These are phyloP conservation scores for Hemithea aestivaria DNA, from an alignment of 2,888 invertebrate species.

Conservation along the genomic window DNA sequence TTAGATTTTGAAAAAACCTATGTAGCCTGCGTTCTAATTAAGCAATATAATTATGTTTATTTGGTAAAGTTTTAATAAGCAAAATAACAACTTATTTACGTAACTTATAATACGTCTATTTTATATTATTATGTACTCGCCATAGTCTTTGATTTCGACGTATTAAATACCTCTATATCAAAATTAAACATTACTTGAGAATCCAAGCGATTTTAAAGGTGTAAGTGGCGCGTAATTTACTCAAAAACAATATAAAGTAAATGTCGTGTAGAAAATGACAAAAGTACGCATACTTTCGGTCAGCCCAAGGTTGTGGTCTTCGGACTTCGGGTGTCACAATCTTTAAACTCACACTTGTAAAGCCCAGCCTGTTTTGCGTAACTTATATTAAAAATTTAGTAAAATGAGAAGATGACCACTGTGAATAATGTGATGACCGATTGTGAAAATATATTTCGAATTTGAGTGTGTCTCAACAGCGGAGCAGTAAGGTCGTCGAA, in stretches of 20 bases:
- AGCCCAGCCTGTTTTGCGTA: conserved; percentile 42
- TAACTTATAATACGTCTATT: too few species aligned
- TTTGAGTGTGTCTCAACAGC: conserved; percentile 25
- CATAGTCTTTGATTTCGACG: too few species aligned
- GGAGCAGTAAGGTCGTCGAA: conserved; percentile 15
- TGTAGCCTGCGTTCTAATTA: too few species aligned
- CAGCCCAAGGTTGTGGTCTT: conserved; percentile 41
- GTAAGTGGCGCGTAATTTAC: too few species aligned
- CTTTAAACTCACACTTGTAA: conserved; percentile 37
- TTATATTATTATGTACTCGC: too few species aligned
- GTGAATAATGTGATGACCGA: conserved; percentile 34
- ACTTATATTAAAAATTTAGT: conserved; percentile 37
- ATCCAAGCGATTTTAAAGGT: too few species aligned
- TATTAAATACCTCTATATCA: too few species aligned
- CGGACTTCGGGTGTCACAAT: conserved; percentile 47
- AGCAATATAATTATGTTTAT: too few species aligned
- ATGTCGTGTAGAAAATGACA: conserved; percentile 12
- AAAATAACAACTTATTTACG: too few species aligned
- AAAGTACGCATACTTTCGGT: conserved; percentile 12
- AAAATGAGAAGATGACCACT: conserved; percentile 34
- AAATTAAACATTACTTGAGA: too few species aligned
- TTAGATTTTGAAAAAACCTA: too few species aligned
- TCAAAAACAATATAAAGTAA: conserved; percentile 2
- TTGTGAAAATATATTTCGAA: conserved; percentile 36
- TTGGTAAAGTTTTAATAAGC: too few species aligned